A percentile compares a stretch with the other conserved stretches of the same genome.
These are phyloP conservation scores for Andrena trimmerana DNA, from an alignment of 2,888 invertebrate species.

Conservation along the genomic window DNA sequence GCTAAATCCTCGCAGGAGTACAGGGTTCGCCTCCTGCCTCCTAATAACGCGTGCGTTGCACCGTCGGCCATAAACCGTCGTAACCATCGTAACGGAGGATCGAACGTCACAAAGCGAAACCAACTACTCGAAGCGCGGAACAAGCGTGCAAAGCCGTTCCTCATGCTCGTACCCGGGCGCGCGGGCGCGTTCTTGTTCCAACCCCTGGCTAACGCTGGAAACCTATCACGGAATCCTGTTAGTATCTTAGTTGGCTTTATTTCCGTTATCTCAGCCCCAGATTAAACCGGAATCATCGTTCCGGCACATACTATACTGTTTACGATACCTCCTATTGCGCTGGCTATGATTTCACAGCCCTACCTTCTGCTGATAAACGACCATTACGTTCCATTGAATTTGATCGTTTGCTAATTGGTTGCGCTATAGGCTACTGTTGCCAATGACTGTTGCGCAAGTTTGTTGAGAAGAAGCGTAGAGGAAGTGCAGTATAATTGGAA, in stretches of 20 bases:
- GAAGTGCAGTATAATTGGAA: no score
- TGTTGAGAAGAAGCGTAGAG: background rate
- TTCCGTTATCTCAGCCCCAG: conserved; percentile 64
- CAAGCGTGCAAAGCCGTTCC: conserved; percentile 73
- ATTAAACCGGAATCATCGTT: conserved; percentile 37
- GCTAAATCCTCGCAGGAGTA: conserved; percentile 62
- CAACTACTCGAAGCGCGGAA: conserved; percentile 69
- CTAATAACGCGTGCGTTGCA: conserved; percentile 70
- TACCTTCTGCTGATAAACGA: conserved; percentile 1
- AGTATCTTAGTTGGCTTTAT: conserved; percentile 73
- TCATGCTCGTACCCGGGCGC: conserved; percentile 35
- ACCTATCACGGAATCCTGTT: conserved; percentile 78
- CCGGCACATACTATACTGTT: conserved; percentile 30
- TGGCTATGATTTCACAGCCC: background rate
- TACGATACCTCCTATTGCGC: conserved; percentile 19
- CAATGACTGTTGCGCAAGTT: background rate
- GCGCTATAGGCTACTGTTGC: background rate
- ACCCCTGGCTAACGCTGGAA: conserved; percentile 65
- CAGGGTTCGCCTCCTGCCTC: conserved; percentile 39
- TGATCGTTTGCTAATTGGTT: conserved; percentile 2
- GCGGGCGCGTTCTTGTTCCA: conserved; percentile 70
- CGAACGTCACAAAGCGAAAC: conserved; percentile 71
- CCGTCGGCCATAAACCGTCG: conserved; percentile 75
- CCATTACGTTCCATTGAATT: background rate
- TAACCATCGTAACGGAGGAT: conserved; percentile 62